These are phyloP conservation scores for Leucophenga varia DNA, from an alignment of 1,140 invertebrate species.

Conservation along the genomic window DNA sequence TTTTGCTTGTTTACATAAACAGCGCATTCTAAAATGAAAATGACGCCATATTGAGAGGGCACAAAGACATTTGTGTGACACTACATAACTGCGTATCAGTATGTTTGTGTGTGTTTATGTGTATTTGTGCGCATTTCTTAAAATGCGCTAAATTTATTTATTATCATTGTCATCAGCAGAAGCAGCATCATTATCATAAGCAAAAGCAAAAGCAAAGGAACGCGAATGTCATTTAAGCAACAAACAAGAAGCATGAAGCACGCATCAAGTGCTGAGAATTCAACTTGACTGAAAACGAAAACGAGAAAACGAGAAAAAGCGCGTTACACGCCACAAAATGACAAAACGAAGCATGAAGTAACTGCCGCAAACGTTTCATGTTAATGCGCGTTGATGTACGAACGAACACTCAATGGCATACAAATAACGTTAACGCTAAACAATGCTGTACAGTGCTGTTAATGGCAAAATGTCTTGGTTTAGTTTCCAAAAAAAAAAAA, in stretches of 20 bases:
- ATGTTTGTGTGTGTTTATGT: neutral
- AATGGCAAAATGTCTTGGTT: too few species aligned
- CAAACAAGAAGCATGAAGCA: neutral
- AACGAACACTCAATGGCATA: constrained; percentile 17
- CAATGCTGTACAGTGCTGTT: too few species aligned
- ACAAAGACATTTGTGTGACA: constrained; percentile 15
- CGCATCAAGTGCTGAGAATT: neutral
- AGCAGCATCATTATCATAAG: too few species aligned
- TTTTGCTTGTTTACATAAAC: neutral
- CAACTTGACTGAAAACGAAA: neutral
- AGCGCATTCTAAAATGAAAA: constrained; percentile 27
- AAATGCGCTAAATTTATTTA: constrained; percentile 44
- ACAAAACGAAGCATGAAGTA: constrained; percentile 40
- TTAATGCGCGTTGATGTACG: too few species aligned
- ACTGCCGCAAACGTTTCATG: neutral
- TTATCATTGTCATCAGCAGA: constrained; percentile 47
- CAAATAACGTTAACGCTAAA: constrained; percentile 46
- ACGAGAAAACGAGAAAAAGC: constrained; percentile 19
- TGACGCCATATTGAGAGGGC: too few species aligned
- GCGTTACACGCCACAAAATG: constrained; percentile 44
- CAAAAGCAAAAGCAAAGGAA: constrained; percentile 5
- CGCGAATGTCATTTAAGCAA: constrained; percentile 37
- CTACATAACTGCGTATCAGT: neutral
- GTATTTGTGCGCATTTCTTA: constrained; percentile 1
- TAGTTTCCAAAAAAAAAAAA: constrained; percentile 20